Base-by-base conservation (phyloP, 2,888 invertebrate genomes). In the Aleiodes leptofemur region DNA sequence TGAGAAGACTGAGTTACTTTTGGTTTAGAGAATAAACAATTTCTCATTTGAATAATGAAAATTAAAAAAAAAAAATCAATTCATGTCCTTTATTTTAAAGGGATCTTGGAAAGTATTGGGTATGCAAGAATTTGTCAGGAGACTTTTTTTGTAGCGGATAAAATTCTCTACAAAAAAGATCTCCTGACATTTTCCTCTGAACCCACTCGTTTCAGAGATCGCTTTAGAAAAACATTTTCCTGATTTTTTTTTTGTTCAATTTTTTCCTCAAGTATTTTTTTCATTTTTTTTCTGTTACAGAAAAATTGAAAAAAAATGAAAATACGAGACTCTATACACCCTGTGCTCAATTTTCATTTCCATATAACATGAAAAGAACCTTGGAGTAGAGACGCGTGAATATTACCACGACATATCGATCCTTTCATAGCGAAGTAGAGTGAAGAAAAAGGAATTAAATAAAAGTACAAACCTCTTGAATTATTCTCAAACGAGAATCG, bases 351-450 rank as follows among this genome's bases (percentile, higher is more conserved):
- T 31, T 59, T 31, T 31, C 13, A 34, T 34, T 59, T 31, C 5
- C 56, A 13, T 34, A 59, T 4, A 59, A 59, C 34, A 34, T 14
- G 59, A 59, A 43, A 34, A 31, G 29, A 34, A 34, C 59, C 59
- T 59, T 59, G 59, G 56, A 43, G 11, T 43, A 11, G 43, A 43
- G 43, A 43, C 43, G 56, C 23, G 56, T 14, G 16, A 43, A 56
- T 23, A 34, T 13, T 34, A 1, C 59, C 11, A 13, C n/a, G 34
- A 5, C 4, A 1, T 59, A 59, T 59, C 31, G 59, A 59, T 59
- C 34, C 34, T 34, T 34, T n/a, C 11, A 11, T 4, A 34, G 23
- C 34, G 4, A 59, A 59, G 34, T n/a, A 59, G 13, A n/a, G 34
- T 31, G 4, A 16, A n/a, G 34, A 59, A 34, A 34, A 59, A 23